Base-by-base conservation (phyloP, 2,888 invertebrate genomes). In the Nudaria mundana region DNA sequence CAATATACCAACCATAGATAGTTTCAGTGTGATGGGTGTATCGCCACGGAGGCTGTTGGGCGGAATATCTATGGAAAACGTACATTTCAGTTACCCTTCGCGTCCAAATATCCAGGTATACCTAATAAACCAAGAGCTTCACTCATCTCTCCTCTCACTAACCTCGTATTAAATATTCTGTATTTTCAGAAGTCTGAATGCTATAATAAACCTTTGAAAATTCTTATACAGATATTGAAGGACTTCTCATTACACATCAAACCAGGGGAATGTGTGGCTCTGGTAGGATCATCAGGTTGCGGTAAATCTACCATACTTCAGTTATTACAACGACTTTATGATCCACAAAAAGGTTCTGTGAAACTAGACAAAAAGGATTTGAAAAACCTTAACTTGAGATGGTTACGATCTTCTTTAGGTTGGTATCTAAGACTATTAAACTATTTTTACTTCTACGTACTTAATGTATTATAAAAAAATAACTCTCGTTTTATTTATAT, bases 261-360 rank as follows among this genome's bases (percentile, higher is more conserved):
- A 51, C 80, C 91, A 1, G 94, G 94, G 0, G 92, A 94, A 73
- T 93, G 92, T 18, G 92, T 95, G 2, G 95, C 94, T 0, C 78
- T 95, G 15, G 94, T 94, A 0, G 94, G 93, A 0, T 91, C 93
- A 5, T 93, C 93, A 5, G 95, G 96, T 0, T 95, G 95, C 69
- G 96, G 96, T 2, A 96, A 96, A 72, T 94, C 94, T 0, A 96
- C 96, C 0, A 91, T 93, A 33, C 77, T 96, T 24, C 95, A 96
- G 61, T 80, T 97, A n/a, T 79, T 94, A 44, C 94, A 94, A 60
- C 81, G 95, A 36, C 90, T 95, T 38, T 95, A 95, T 63, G 94
- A 95, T 63, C 92, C 94, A 0, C 52, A 64, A 1, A 64, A 81
- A 3, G 92, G 92, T 0, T 69, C 67, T 54, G 91, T 94, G 3